Percentiles rank a stretch among this genome's conserved stretches.
Evolutionary conservation across 2,888 invertebrate species (phyloP).

Genomic region (Tinea semifulvella): DNA sequence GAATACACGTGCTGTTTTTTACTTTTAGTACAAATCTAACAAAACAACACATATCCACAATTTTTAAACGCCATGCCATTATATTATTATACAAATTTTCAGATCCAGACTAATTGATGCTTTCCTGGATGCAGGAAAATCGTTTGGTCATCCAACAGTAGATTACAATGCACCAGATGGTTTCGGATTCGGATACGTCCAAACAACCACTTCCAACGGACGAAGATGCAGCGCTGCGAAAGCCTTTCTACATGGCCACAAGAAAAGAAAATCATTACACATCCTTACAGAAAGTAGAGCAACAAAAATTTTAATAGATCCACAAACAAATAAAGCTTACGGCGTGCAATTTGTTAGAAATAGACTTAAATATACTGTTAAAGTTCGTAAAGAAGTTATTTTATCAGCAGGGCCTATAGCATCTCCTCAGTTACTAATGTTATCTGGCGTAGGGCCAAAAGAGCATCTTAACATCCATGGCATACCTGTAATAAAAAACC

Average conservation of each 20-base stretch:
- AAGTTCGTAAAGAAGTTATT: conserved; percentile 82
- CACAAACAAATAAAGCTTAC: conserved; percentile 67
- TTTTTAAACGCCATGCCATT: background rate
- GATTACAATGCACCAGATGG: conserved; percentile 74
- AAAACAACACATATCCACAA: too few relatives aligned
- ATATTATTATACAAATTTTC: conserved; percentile 26
- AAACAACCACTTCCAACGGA: conserved; percentile 68
- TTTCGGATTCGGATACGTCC: conserved; percentile 73
- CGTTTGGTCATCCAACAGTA: conserved; percentile 71
- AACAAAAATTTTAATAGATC: conserved; percentile 72
- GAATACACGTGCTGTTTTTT: too few relatives aligned
- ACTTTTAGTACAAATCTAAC: background rate
- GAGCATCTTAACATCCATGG: conserved; percentile 59
- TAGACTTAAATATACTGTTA: conserved; percentile 48
- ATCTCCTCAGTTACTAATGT: conserved; percentile 89
- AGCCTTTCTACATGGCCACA: conserved; percentile 69
- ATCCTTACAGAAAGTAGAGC: conserved; percentile 72
- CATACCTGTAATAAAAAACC: conserved; percentile 68
- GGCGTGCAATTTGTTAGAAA: conserved; percentile 74
- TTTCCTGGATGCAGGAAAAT: conserved; percentile 69
- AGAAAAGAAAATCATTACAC: conserved; percentile 71
- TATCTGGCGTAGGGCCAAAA: conserved; percentile 76
- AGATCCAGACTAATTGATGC: conserved; percentile 49
- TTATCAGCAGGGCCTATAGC: conserved; percentile 88
- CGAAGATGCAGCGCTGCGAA: conserved; percentile 72